phyloP scores from a whole-genome alignment of 2,797 vertebrate species.

The Melanotaenia trifasciata region DNA sequence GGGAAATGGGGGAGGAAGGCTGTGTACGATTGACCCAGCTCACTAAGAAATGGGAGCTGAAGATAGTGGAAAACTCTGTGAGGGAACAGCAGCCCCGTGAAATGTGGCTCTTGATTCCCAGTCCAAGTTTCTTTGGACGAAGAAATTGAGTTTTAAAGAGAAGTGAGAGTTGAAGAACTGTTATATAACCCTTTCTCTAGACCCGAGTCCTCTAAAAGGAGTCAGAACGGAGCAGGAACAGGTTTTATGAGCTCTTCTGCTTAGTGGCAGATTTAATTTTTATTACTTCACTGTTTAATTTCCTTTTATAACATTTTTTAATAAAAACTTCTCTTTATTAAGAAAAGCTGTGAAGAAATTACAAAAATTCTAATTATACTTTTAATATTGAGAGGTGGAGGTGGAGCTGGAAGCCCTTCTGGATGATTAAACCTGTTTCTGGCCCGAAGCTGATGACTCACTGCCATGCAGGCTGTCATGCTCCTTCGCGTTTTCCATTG shows the following conservation, averaged over 20 bases:
- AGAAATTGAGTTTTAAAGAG: conserved; percentile 30
- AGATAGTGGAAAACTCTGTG: conserved; percentile 62
- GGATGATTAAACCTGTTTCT: conserved; percentile 40
- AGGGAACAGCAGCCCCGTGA: conserved; percentile 20
- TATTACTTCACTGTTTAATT: conserved; percentile 2
- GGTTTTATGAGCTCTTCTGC: conserved; percentile 6
- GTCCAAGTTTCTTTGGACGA: conserved; percentile 22
- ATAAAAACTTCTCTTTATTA: background rate
- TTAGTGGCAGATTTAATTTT: background rate
- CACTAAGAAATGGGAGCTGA: conserved; percentile 42
- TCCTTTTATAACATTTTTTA: background rate
- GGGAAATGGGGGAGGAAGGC: conserved; percentile 30
- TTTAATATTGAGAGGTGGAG: conserved; percentile 4
- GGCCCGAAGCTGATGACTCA: conserved; percentile 56
- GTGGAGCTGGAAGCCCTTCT: conserved; percentile 32
- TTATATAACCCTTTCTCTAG: conserved; percentile 44
- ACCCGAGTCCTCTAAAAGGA: conserved; percentile 4
- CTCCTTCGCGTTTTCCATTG: conserved; percentile 57
- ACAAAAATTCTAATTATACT: background rate
- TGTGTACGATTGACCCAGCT: conserved; percentile 68
- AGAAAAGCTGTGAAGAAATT: background rate
- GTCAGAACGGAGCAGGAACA: background rate
- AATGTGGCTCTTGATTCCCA: conserved; percentile 49
- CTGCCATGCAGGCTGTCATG: conserved; percentile 39
- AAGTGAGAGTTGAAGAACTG: conserved; percentile 22